Conservation (phyloP, 2,888 invertebrate genomes). For the Scaeva pyrastri region DNA sequence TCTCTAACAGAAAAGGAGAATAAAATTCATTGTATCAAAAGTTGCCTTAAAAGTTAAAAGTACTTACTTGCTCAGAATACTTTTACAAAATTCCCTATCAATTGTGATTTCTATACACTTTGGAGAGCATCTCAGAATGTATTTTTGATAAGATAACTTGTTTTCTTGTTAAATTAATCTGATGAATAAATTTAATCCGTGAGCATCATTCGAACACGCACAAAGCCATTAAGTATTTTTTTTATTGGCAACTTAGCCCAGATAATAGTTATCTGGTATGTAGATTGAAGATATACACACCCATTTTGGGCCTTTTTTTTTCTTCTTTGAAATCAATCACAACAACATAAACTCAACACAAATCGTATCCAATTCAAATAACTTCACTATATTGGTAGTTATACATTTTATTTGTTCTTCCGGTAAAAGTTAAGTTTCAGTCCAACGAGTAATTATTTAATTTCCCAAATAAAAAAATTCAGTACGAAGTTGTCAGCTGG, state of each 20-base stretch:
- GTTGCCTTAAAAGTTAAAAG: too few relatives aligned
- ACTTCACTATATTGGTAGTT: not conserved
- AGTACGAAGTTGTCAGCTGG: not conserved
- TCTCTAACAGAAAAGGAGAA: too few relatives aligned
- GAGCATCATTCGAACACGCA: not conserved
- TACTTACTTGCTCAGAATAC: not conserved
- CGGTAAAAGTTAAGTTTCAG: not conserved
- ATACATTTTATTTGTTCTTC: not conserved
- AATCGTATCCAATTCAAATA: not conserved
- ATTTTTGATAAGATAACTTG: not conserved
- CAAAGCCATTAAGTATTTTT: not conserved
- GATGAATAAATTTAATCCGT: not conserved
- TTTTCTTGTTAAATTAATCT: not conserved
- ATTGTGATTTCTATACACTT: not conserved
- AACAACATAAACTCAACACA: not conserved
- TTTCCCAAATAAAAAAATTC: too few relatives aligned
- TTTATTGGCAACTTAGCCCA: conserved; percentile 53
- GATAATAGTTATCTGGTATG: conserved; percentile 52
- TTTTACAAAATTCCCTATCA: not conserved
- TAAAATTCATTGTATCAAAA: too few relatives aligned
- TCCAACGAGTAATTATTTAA: not conserved
- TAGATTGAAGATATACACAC: conserved; percentile 52
- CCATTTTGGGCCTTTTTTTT: conserved; percentile 46
- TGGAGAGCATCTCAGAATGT: not conserved
- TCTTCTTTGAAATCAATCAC: not conserved